Evolutionary conservation across 2,797 vertebrate genomes (phyloP).

Genomic region (Hafferia zeledoni): DNA sequence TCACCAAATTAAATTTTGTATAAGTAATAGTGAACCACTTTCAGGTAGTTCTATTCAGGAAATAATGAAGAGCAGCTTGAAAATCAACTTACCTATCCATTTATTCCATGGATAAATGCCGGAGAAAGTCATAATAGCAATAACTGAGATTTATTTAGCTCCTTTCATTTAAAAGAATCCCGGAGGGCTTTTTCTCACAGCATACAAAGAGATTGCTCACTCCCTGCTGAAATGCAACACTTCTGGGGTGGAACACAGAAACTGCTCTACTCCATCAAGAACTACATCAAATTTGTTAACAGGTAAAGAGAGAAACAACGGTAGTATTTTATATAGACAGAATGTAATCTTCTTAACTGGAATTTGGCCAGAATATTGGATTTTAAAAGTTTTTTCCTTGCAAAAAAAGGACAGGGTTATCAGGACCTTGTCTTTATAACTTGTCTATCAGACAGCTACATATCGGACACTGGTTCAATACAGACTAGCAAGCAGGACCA

Average conservation of each 20-base stretch:
- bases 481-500: neutral
- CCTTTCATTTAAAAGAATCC: constrained; percentile 59
- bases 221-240: constrained; percentile 52
- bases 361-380: neutral
- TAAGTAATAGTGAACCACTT: constrained; percentile 67
- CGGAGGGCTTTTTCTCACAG: constrained; percentile 65
- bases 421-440: neutral
- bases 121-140: constrained; percentile 43
- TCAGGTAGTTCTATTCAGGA: constrained; percentile 67
- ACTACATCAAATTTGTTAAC: constrained; percentile 43
- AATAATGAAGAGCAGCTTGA: constrained; percentile 68
- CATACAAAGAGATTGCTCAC: constrained; percentile 54
- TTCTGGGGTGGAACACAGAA: constrained; percentile 45
- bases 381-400: neutral
- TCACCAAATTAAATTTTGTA: constrained; percentile 72
- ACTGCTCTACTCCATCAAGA: constrained; percentile 7
- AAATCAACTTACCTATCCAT: constrained; percentile 64
- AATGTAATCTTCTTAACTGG: neutral
- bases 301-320: neutral
- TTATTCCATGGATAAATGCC: constrained; percentile 62
- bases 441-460: neutral
- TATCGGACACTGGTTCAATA: neutral
- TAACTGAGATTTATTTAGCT: constrained; percentile 62
- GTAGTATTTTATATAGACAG: neutral
- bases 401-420: neutral